phyloP scores from a whole-genome alignment of 2,888 invertebrate species.

The Athripsodes cinereus region DNA sequence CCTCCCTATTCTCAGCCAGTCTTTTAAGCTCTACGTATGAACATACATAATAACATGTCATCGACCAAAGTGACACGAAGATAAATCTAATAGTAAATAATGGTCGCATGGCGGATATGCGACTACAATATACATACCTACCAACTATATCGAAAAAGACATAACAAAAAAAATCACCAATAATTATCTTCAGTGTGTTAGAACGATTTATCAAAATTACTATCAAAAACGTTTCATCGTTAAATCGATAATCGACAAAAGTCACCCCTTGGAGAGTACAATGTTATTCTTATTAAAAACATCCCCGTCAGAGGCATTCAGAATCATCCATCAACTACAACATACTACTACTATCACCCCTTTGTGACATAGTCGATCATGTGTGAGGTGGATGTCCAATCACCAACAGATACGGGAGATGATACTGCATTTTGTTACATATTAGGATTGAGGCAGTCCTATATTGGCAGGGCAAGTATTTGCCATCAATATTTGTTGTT shows the following conservation, averaged over 20 bases:
- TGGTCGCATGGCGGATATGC: too few species aligned
- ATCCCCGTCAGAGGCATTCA: constrained; percentile 6
- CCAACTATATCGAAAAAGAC: too few species aligned
- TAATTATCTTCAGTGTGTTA: background rate
- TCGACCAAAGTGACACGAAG: too few species aligned
- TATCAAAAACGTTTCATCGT: background rate
- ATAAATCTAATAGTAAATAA: too few species aligned
- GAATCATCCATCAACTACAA: constrained; percentile 26
- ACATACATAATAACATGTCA: too few species aligned
- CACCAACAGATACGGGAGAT: constrained; percentile 10
- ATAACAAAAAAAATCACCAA: too few species aligned
- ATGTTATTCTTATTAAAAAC: background rate
- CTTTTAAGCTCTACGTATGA: too few species aligned
- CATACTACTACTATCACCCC: too few species aligned
- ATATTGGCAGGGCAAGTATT: background rate
- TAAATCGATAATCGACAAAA: background rate
- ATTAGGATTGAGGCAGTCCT: too few species aligned
- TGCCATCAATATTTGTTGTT: background rate
- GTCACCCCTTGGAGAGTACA: background rate
- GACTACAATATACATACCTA: too few species aligned
- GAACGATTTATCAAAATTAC: background rate
- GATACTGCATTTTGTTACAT: constrained; percentile 8
- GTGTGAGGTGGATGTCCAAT: constrained; percentile 5
- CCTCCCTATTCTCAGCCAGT: too few species aligned
- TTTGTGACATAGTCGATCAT: background rate